Evolutionary conservation across 2,888 invertebrate species (phyloP).

Genomic region (Macaria liturata): DNA sequence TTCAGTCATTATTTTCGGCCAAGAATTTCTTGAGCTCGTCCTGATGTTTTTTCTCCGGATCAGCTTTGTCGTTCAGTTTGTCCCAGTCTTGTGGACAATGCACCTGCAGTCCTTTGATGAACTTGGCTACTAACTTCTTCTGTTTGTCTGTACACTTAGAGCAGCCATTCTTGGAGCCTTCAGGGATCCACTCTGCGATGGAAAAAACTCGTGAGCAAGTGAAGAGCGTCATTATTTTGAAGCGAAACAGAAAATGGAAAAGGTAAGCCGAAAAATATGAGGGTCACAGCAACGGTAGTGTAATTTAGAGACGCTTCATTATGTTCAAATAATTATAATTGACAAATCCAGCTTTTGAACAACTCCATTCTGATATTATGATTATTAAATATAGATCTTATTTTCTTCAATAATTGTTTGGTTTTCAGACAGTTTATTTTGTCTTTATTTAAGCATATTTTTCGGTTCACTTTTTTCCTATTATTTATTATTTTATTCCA

Average conservation of each 20-base stretch:
- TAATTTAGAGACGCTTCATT: too few species aligned
- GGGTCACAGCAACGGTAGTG: slow-evolving; percentile 2
- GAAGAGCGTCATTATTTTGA: slow-evolving; percentile 33
- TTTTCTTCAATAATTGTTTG: too few species aligned
- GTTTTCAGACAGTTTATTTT: too few species aligned
- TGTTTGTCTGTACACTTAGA: slow-evolving; percentile 85
- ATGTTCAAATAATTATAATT: too few species aligned
- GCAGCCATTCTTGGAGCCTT: slow-evolving; percentile 65
- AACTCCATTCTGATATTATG: too few species aligned
- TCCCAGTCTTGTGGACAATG: slow-evolving; percentile 84
- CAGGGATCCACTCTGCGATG: slow-evolving; percentile 50
- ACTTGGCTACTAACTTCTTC: slow-evolving; percentile 75
- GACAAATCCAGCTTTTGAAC: too few species aligned
- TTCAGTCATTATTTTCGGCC: slow-evolving; percentile 27
- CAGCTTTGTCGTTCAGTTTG: slow-evolving; percentile 83
- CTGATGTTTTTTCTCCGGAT: slow-evolving; percentile 83
- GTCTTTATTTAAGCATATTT: too few species aligned
- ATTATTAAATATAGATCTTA: too few species aligned
- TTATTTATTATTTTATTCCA: too few species aligned
- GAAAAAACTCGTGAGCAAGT: slow-evolving; percentile 27
- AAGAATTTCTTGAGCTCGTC: slow-evolving; percentile 75
- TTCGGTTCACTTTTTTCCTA: too few species aligned
- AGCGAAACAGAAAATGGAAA: slow-evolving; percentile 27
- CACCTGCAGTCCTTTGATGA: slow-evolving; percentile 83
- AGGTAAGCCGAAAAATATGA: slow-evolving; percentile 31